phyloP scores from a whole-genome alignment of 2,888 invertebrate genomes.

The Heliconius hortense region DNA sequence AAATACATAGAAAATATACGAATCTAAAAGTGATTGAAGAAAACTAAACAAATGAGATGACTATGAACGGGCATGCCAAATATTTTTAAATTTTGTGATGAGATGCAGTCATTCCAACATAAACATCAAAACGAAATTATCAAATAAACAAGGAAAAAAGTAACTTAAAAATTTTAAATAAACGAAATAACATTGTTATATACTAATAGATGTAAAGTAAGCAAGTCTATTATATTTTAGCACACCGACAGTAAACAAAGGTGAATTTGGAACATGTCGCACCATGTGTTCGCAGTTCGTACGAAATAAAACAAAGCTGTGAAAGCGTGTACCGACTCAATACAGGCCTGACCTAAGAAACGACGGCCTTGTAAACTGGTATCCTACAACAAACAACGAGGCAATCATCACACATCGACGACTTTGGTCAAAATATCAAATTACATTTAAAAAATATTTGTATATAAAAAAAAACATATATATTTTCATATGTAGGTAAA shows the following conservation, averaged over 20 bases:
- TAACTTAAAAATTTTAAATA: neutral
- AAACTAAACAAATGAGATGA: slow-evolving; percentile 17
- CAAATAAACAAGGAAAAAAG: slow-evolving; percentile 9
- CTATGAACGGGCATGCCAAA: slow-evolving; percentile 32
- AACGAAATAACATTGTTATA: slow-evolving; percentile 14
- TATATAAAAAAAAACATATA: neutral
- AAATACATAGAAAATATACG: neutral
- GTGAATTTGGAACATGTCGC: slow-evolving; percentile 57
- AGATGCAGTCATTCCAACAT: slow-evolving; percentile 34
- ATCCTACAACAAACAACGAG: slow-evolving; percentile 77
- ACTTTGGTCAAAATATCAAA: neutral
- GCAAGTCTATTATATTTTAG: slow-evolving; percentile 48
- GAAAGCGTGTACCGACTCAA: slow-evolving; percentile 64
- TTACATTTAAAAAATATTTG: neutral
- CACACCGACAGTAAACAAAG: slow-evolving; percentile 61
- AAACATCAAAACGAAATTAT: slow-evolving; percentile 19
- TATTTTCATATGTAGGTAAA: no score
- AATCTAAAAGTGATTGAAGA: neutral
- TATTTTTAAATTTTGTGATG: slow-evolving; percentile 21
- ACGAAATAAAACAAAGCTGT: slow-evolving; percentile 55
- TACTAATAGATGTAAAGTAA: slow-evolving; percentile 35
- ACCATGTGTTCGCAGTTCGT: slow-evolving; percentile 62
- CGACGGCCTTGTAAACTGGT: slow-evolving; percentile 78
- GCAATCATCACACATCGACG: slow-evolving; percentile 38
- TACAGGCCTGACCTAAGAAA: slow-evolving; percentile 78